Evolutionary conservation across 2,888 invertebrate genomes (phyloP).

Genomic region (Aphrophora alni): DNA sequence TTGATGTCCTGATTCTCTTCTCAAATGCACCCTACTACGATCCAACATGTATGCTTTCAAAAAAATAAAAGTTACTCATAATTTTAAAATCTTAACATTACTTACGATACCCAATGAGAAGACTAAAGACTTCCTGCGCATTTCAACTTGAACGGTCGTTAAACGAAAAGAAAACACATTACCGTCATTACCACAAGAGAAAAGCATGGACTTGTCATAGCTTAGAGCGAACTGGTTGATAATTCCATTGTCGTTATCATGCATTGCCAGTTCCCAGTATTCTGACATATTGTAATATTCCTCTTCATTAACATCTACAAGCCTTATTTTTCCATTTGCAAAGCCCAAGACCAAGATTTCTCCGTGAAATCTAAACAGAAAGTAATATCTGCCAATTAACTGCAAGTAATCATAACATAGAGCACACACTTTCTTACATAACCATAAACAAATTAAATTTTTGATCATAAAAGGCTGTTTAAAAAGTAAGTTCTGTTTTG

Average conservation of each 20-base stretch:
- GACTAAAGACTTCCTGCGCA: background rate
- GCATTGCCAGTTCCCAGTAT: constrained; percentile 75
- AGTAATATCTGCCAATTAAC: too few relatives aligned
- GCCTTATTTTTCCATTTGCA: constrained; percentile 66
- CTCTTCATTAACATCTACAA: constrained; percentile 60
- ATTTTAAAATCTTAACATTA: too few relatives aligned
- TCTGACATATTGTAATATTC: constrained; percentile 66
- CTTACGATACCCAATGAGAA: background rate
- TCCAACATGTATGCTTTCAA: too few relatives aligned
- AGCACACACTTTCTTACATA: too few relatives aligned
- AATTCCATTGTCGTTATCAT: constrained; percentile 73
- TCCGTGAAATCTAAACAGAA: background rate
- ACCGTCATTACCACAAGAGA: constrained; percentile 75
- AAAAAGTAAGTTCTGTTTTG: too few relatives aligned
- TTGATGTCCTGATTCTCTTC: too few relatives aligned
- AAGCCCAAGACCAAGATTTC: constrained; percentile 50
- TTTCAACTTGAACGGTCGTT: background rate
- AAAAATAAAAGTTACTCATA: too few relatives aligned
- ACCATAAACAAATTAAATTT: too few relatives aligned
- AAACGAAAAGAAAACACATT: constrained; percentile 72
- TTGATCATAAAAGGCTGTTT: too few relatives aligned
- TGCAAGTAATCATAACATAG: too few relatives aligned
- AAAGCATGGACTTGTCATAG: constrained; percentile 62
- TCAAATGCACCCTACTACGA: too few relatives aligned
- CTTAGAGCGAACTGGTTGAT: constrained; percentile 70